phyloP scores from a whole-genome alignment of 2,797 vertebrate species.

The Picus viridis region DNA sequence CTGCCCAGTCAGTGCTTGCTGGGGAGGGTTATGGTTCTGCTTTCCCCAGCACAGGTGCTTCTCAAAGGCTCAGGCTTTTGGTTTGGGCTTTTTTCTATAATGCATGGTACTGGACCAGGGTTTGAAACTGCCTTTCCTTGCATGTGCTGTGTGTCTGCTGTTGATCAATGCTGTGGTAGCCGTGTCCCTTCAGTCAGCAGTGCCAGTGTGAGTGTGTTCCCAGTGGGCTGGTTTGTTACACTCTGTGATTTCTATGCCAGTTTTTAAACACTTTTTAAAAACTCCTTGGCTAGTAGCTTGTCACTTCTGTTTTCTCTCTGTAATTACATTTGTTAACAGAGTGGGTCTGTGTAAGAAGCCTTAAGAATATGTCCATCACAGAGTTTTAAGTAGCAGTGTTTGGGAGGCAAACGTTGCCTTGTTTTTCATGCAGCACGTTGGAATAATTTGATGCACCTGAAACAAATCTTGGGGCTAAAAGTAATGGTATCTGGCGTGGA shows the following conservation, averaged over 20 bases:
- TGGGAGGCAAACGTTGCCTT: neutral
- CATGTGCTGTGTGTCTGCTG: rapidly evolving
- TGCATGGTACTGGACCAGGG: neutral
- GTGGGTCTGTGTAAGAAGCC: neutral
- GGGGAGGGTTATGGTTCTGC: neutral
- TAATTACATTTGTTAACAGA: neutral
- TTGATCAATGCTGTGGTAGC: neutral
- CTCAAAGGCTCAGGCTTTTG: neutral
- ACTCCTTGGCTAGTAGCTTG: neutral
- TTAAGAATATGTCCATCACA: neutral
- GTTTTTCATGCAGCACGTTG: neutral
- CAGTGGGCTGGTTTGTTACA: rapidly evolving
- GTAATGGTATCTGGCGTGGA: rapidly evolving
- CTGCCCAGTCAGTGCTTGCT: neutral
- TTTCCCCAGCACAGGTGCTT: neutral
- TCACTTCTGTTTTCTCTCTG: neutral
- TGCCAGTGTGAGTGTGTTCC: neutral
- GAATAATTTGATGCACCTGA: neutral
- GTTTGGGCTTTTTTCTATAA: neutral
- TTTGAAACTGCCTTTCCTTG: neutral
- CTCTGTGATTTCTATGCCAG: neutral
- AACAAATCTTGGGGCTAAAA: neutral
- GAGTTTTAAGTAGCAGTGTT: neutral
- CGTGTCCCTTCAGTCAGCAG: neutral
- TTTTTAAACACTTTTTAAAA: neutral